A percentile compares a stretch with the other conserved stretches of the same genome.
These are phyloP conservation scores for Matsumyia berberina DNA, from an alignment of 2,888 invertebrate species.

Conservation along the genomic window DNA sequence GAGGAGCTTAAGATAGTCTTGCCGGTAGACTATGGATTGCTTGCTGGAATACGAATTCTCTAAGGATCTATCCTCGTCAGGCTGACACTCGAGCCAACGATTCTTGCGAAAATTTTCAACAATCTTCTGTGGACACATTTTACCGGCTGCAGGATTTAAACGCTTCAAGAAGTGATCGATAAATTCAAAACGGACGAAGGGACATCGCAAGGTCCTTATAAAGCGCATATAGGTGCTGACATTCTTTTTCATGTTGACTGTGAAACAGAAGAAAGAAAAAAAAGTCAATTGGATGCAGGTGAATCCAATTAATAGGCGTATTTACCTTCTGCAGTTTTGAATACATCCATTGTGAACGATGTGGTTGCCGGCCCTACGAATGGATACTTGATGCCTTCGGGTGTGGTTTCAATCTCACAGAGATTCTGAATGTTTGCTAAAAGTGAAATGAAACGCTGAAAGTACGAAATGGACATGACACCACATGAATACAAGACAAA, in stretches of 20 bases:
- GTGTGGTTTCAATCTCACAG: slow-evolving; percentile 79
- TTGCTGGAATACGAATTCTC: slow-evolving; percentile 46
- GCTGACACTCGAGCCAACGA: slow-evolving; percentile 80
- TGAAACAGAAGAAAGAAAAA: not conserved
- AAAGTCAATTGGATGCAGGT: too few species aligned
- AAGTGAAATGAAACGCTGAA: slow-evolving; percentile 81
- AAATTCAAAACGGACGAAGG: slow-evolving; percentile 81
- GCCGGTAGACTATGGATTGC: slow-evolving; percentile 75
- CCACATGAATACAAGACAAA: not conserved
- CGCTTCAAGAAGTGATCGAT: slow-evolving; percentile 80
- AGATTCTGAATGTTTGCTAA: slow-evolving; percentile 81
- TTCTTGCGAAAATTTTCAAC: slow-evolving; percentile 79
- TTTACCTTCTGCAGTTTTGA: slow-evolving; percentile 80
- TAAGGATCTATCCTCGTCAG: slow-evolving; percentile 72
- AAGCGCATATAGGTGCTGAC: slow-evolving; percentile 79
- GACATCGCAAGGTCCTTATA: slow-evolving; percentile 79
- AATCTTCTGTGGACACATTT: slow-evolving; percentile 80
- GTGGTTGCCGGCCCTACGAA: slow-evolving; percentile 79
- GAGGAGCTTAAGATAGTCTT: slow-evolving; percentile 80
- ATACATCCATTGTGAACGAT: slow-evolving; percentile 79
- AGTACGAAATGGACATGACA: not conserved
- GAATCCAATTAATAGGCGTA: slow-evolving; percentile 51
- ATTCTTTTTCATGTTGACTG: slow-evolving; percentile 63
- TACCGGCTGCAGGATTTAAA: slow-evolving; percentile 59
- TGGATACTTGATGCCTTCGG: slow-evolving; percentile 80